These are phyloP conservation scores for Crotalus horridus DNA, from an alignment of 2,113 vertebrate genomes.

Conservation along the genomic window DNA sequence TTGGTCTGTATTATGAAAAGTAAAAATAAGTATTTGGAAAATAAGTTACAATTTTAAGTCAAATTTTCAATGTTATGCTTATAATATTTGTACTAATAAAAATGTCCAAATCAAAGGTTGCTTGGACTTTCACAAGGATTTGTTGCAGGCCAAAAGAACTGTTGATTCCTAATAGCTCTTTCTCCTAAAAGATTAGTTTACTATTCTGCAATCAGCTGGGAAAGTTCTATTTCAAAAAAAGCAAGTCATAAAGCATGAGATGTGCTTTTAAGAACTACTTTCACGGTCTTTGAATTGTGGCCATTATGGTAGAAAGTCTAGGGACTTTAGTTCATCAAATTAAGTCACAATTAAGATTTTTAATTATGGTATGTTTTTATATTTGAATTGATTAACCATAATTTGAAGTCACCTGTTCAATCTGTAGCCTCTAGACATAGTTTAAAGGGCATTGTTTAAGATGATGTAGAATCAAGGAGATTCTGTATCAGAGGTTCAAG, in stretches of 20 bases:
- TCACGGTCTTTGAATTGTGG: neutral
- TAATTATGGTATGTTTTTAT: neutral
- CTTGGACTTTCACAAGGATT: neutral
- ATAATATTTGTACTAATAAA: neutral
- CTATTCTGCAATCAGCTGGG: neutral
- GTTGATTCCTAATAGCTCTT: neutral
- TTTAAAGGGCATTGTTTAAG: neutral
- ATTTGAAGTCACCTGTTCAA: neutral
- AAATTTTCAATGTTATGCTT: neutral
- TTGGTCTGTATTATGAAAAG: neutral
- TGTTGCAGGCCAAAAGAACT: neutral
- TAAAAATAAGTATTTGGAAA: neutral
- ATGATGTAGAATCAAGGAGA: neutral
- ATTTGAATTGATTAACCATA: neutral
- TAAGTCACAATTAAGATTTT: neutral
- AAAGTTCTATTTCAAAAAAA: neutral
- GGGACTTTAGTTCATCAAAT: neutral
- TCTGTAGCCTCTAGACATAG: neutral
- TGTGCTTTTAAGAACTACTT: neutral
- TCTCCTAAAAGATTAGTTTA: neutral
- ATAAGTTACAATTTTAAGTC: neutral
- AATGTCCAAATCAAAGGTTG: neutral
- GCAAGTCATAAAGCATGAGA: neutral
- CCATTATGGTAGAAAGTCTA: neutral
- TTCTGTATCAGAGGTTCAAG: neutral